Base-by-base conservation (phyloP, 2,888 invertebrate species). In the Scaptomyza caliginosa region DNA sequence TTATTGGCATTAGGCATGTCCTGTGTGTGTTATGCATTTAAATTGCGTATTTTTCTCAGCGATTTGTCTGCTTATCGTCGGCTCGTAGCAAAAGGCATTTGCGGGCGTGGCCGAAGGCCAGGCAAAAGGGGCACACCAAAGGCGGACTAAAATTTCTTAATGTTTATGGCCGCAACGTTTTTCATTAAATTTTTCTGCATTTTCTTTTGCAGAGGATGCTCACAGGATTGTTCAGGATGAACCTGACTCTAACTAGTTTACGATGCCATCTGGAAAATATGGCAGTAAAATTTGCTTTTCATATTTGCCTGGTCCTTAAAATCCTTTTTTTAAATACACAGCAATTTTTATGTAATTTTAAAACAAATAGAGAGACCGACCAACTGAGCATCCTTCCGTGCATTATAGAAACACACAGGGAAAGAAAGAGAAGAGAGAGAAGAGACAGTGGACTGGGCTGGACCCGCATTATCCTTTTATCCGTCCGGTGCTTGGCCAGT, bases 1-100 rank as follows among this genome's bases (percentile, higher is more conserved):
- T 91, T 91, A 91, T 91, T 91, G 91, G 91, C 89, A 91, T 91
- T 91, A 91, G 91, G 90, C 90, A 89, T 89, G 88, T 89, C 90
- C 89, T 91, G 89, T 91, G 91, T 91, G 91, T 91, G 91, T 91
- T 91, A 91, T 91, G 91, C 91, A 91, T 91, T 91, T 91, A 91
- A 91, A 91, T 91, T 91, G 90, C 91, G 91, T 91, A 89, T 90
- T 91, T 91, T 91, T 90, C 91, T 89, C 88, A 90, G 86, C 90
- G 89, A 89, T 90, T 90, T 90, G 90, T 88, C 90, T 90, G 89
- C 85, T 87, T 89, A 87, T 89, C 83, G 88, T 75, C 85, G 88
- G 63, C 21, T 71, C 76, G 60, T 45, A 38, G 34, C 46, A 34
- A 32, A 32, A 32, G 23, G 52, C 24, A 38, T 10, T 16, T 34